Evolutionary conservation across 2,888 invertebrate species (phyloP).

Genomic region (Thecocarcelia acutangulata): DNA sequence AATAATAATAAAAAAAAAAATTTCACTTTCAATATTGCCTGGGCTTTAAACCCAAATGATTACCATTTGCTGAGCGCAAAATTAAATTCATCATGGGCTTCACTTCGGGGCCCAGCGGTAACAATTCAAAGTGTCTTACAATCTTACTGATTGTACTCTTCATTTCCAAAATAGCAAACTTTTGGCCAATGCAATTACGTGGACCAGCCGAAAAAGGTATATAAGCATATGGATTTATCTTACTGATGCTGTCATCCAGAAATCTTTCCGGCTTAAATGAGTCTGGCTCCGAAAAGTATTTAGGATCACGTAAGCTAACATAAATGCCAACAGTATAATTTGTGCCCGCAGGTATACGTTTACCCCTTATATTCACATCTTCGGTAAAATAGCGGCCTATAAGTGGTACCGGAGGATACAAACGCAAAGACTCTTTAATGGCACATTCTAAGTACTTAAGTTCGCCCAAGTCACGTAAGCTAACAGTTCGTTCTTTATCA

Average conservation of each 20-base stretch:
- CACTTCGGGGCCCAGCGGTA: constrained; percentile 76
- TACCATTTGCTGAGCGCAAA: constrained; percentile 76
- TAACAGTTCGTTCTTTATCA: constrained; percentile 71
- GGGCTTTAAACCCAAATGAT: constrained; percentile 75
- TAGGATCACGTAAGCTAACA: constrained; percentile 75
- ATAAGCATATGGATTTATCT: constrained; percentile 79
- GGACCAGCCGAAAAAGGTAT: constrained; percentile 80
- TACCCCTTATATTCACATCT: constrained; percentile 83
- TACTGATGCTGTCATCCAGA: constrained; percentile 81
- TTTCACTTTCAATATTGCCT: constrained; percentile 68
- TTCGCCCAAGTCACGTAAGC: constrained; percentile 74
- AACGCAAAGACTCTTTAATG: constrained; percentile 85
- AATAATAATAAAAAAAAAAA: background rate
- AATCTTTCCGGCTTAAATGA: constrained; percentile 79
- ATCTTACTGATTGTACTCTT: constrained; percentile 77
- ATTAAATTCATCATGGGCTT: constrained; percentile 75
- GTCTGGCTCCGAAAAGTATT: constrained; percentile 76
- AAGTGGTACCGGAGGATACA: constrained; percentile 86
- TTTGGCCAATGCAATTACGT: constrained; percentile 80
- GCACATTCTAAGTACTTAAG: constrained; percentile 83
- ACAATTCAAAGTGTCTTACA: constrained; percentile 76
- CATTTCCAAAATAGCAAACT: constrained; percentile 79
- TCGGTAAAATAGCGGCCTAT: constrained; percentile 83
- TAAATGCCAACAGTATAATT: constrained; percentile 75
- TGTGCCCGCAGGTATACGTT: constrained; percentile 74